Percentiles rank a stretch among this genome's conserved stretches.
phyloP scores from a whole-genome alignment of 1,140 invertebrate genomes.

The Drosophila punjabiensis region DNA sequence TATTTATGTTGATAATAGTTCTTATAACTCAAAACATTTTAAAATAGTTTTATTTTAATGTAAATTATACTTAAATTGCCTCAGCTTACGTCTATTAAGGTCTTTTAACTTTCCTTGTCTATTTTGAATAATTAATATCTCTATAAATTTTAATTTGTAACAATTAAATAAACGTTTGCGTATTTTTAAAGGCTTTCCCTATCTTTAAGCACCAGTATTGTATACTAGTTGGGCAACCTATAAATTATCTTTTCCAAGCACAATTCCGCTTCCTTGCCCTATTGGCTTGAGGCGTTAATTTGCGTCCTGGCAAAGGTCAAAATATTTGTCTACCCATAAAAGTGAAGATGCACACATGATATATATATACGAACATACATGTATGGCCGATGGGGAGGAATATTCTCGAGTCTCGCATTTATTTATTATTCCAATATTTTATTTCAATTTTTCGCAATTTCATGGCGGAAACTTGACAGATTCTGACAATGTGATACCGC shows the following conservation, averaged over 20 bases:
- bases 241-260: conserved; percentile 23
- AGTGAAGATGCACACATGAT: conserved; percentile 38
- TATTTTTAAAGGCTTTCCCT: background rate
- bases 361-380: background rate
- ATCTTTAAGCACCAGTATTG: conserved; percentile 5
- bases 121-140: background rate
- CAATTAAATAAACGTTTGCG: background rate
- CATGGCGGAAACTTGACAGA: conserved; percentile 86
- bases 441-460: conserved; percentile 82
- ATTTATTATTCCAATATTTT: conserved; percentile 82
- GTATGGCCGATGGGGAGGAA: conserved; percentile 25
- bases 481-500: conserved; percentile 92
- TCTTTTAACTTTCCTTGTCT: background rate
- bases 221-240: background rate
- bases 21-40: background rate
- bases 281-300: conserved; percentile 37
- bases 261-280: conserved; percentile 13
- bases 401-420: conserved; percentile 60
- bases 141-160: background rate
- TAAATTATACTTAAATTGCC: too few species aligned
- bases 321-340: conserved; percentile 53
- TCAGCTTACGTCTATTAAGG: background rate
- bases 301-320: conserved; percentile 38
- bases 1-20: background rate
- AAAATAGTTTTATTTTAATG: background rate